These are phyloP conservation scores for Drosophila lowei DNA, from an alignment of 1,140 invertebrate genomes.

Conservation along the genomic window DNA sequence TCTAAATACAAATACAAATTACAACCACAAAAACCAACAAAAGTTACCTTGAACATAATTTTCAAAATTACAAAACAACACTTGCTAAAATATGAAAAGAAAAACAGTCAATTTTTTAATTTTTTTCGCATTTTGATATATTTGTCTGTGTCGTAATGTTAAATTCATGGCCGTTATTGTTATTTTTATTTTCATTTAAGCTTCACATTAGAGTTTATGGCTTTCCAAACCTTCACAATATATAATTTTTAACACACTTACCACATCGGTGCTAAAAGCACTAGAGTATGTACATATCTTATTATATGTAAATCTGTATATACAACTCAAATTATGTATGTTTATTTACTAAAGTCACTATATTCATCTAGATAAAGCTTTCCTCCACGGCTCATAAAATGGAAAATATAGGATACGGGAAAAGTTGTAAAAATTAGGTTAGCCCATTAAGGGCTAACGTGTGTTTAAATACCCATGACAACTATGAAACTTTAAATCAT, in stretches of 20 bases:
- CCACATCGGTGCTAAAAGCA: too few species aligned
- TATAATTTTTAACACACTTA: constrained; percentile 15
- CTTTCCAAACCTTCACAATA: constrained; percentile 16
- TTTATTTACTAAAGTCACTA: too few species aligned
- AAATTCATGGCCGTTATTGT: constrained; percentile 28
- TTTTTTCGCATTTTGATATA: constrained; percentile 63
- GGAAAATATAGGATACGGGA: too few species aligned
- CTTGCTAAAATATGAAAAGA: constrained; percentile 63
- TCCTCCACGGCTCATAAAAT: too few species aligned
- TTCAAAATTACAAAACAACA: constrained; percentile 46
- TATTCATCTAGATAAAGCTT: too few species aligned
- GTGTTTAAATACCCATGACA: too few species aligned
- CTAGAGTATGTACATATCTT: too few species aligned
- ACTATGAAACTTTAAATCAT: too few species aligned
- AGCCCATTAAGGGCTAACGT: too few species aligned
- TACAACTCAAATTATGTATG: too few species aligned
- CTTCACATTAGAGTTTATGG: constrained; percentile 39
- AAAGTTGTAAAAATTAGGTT: too few species aligned
- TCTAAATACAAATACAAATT: constrained; percentile 85
- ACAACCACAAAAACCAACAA: constrained; percentile 51
- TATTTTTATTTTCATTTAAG: constrained; percentile 43
- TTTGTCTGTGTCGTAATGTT: constrained; percentile 61
- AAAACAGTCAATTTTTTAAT: constrained; percentile 66
- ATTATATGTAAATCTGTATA: too few species aligned
- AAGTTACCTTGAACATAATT: constrained; percentile 31